These are phyloP conservation scores for Imbricaverruca yamaguchii DNA, from an alignment of 2,888 invertebrate genomes.

Conservation along the genomic window DNA sequence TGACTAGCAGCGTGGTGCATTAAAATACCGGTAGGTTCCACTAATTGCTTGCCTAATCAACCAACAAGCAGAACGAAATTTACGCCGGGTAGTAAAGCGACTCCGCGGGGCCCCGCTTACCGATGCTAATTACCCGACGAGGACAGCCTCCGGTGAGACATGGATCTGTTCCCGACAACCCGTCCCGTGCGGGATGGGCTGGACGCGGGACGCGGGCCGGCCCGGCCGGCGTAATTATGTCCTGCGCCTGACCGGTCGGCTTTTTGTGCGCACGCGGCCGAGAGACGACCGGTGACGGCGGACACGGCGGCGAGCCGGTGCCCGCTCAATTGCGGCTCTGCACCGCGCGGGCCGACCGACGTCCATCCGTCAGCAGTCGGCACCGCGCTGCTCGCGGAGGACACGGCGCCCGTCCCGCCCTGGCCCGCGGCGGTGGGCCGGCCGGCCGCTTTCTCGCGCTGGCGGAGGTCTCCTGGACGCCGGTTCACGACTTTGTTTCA, in stretches of 20 bases:
- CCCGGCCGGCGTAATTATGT: not conserved
- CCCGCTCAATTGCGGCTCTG: no score
- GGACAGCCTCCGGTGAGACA: not conserved
- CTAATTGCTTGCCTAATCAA: not conserved
- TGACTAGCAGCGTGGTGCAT: not conserved
- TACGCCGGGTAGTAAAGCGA: not conserved
- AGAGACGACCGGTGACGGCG: not conserved
- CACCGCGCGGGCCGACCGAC: no score
- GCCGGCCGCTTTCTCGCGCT: no score
- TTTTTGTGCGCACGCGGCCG: no score
- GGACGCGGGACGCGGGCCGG: not conserved
- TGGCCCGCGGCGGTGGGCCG: no score
- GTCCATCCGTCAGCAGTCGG: no score
- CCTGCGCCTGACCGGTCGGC: not conserved
- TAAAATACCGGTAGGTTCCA: not conserved
- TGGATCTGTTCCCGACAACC: not conserved
- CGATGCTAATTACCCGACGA: not conserved
- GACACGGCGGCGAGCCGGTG: not conserved
- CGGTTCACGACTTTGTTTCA: no score
- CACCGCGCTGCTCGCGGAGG: no score
- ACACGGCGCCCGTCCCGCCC: no score
- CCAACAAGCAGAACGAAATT: not conserved
- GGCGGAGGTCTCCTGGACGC: no score
- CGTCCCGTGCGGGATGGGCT: not conserved
- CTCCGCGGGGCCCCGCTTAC: not conserved